phyloP scores from a whole-genome alignment of 2,888 invertebrate species.

The Latheticus oryzae region DNA sequence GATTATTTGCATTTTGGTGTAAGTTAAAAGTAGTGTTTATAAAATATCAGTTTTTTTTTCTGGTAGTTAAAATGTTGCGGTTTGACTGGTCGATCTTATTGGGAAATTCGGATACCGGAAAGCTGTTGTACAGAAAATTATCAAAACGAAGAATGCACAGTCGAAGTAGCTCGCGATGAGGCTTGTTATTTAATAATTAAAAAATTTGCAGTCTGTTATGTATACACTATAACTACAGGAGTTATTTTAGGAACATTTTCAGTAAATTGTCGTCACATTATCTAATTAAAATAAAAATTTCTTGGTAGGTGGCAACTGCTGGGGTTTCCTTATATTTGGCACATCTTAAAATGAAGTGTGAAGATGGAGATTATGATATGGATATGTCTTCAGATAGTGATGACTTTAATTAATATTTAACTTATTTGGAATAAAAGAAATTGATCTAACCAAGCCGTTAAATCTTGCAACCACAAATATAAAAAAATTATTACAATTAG shows the following conservation, averaged over 20 bases:
- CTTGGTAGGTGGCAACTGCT: no score
- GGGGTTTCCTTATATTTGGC: not conserved
- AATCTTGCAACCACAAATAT: no score
- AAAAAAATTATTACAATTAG: no score
- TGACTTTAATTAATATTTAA: not conserved
- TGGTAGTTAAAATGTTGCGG: conserved; percentile 13
- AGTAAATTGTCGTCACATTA: no score
- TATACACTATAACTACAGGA: no score
- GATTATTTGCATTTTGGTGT: conserved; percentile 1
- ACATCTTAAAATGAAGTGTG: not conserved
- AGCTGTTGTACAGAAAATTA: conserved; percentile 14
- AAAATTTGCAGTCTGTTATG: not conserved
- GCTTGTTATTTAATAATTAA: not conserved
- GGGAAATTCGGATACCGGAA: conserved; percentile 1
- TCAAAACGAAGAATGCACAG: not conserved
- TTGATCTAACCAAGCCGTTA: no score
- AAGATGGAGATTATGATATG: conserved; percentile 4
- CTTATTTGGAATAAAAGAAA: not conserved
- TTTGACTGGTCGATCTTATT: conserved; percentile 4
- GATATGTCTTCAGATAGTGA: conserved; percentile 3
- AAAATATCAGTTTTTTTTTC: no score
- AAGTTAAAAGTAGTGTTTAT: no score
- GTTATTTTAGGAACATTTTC: no score
- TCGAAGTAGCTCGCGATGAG: not conserved
- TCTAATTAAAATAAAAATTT: no score